Percentiles rank a stretch among this genome's conserved stretches.
Conservation (phyloP, 2,888 invertebrate species). For the Rhabditoides inermis region DNA sequence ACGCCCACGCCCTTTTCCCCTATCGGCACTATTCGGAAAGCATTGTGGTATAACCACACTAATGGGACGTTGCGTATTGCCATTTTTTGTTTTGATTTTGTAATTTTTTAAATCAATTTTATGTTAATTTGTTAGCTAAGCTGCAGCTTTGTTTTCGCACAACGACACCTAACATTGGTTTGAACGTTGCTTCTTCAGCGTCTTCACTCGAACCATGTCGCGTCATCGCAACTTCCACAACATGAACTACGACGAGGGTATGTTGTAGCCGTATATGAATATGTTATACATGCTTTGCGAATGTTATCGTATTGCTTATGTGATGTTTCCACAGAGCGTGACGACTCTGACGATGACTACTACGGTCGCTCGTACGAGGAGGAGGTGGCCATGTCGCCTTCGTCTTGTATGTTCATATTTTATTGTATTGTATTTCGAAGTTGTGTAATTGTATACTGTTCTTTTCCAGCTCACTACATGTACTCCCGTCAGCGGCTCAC, state of each 20-base stretch:
- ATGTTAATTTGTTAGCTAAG: not conserved
- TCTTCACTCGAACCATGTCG: no score
- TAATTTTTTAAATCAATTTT: not conserved
- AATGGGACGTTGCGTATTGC: no score
- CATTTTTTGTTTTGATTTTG: not conserved
- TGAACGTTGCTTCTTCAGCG: no score
- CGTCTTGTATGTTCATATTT: conserved; percentile 18
- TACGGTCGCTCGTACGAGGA: conserved; percentile 40
- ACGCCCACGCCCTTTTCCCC: no score
- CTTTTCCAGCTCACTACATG: conserved; percentile 29
- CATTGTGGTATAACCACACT: no score
- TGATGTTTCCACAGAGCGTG: conserved; percentile 21
- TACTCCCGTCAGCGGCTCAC: conserved; percentile 25
- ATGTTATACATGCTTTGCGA: not conserved
- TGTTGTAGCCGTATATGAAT: not conserved
- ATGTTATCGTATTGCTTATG: not conserved
- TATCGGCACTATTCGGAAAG: no score
- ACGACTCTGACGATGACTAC: conserved; percentile 37
- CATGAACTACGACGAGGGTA: conserved; percentile 40
- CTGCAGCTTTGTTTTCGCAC: no score
- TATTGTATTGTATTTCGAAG: no score
- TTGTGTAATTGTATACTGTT: not conserved
- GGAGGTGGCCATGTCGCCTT: conserved; percentile 20
- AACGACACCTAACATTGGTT: no score
- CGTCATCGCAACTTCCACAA: conserved; percentile 39